Conservation (phyloP, 2,797 vertebrate genomes). For the Squalus acanthias region DNA sequence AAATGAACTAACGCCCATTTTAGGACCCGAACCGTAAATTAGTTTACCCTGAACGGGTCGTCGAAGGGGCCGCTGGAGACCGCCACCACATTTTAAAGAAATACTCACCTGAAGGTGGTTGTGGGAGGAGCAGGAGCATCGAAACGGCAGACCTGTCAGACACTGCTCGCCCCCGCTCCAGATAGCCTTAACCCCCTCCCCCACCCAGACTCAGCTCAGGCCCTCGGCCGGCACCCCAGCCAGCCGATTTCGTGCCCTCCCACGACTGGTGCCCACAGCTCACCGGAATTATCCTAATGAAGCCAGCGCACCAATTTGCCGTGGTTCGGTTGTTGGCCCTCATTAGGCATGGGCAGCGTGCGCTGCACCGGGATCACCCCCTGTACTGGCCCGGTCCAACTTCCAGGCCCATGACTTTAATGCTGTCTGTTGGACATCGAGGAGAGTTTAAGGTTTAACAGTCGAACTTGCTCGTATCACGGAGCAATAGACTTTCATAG, state of each 20-base stretch:
- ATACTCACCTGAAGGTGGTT: neutral
- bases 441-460: too few relatives aligned
- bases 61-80: neutral
- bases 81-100: neutral
- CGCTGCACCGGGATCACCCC: neutral
- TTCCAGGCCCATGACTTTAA: neutral
- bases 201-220: neutral
- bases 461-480: too few relatives aligned
- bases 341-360: too few relatives aligned
- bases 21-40: neutral
- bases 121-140: neutral
- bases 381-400: too few relatives aligned
- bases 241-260: too few relatives aligned
- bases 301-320: neutral
- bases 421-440: neutral
- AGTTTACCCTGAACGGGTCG: neutral
- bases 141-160: neutral
- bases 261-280: too few relatives aligned
- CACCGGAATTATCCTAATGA: too few relatives aligned
- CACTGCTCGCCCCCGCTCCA: neutral
- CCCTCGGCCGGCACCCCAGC: too few relatives aligned
- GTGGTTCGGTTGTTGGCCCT: neutral
- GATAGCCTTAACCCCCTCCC: neutral
- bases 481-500: too few relatives aligned
- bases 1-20: neutral